A percentile compares a stretch with the other conserved stretches of the same genome.
Conservation (phyloP, 2,113 vertebrate genomes). For the Chrysochloris asiatica region DNA sequence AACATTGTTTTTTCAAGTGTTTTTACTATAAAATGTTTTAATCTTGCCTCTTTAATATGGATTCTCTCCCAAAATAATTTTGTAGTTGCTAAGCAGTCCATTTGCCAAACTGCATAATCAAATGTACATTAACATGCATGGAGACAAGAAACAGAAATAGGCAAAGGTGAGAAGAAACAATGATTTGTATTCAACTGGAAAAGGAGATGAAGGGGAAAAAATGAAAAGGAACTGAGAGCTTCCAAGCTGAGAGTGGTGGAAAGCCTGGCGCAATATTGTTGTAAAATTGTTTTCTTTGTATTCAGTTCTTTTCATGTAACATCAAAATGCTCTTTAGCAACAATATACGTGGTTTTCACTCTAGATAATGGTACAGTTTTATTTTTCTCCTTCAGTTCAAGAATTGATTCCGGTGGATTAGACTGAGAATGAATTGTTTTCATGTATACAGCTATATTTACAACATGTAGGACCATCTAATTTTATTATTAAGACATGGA, state of each 20-base stretch:
- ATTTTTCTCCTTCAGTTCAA: not conserved
- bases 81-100: slow-evolving; percentile 18
- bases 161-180: not conserved
- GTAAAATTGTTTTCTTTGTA: too few relatives aligned
- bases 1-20: slow-evolving; percentile 45
- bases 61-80: not conserved
- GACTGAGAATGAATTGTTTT: not conserved
- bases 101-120: not conserved
- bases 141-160: not conserved
- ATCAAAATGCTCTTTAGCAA: not conserved
- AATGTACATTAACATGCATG: not conserved
- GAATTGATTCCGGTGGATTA: not conserved
- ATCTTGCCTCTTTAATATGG: not conserved
- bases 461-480: fast-evolving
- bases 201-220: not conserved
- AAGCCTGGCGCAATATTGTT: not conserved
- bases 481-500: not conserved
- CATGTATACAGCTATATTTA: not conserved
- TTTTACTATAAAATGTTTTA: not conserved
- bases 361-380: not conserved
- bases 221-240: not conserved
- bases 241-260: not conserved
- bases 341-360: not conserved
- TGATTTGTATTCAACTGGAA: not conserved
- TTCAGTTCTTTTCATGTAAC: not conserved